A percentile compares a stretch with the other conserved stretches of the same genome.
These are phyloP conservation scores for Romanomermis culicivorax DNA, from an alignment of 2,888 invertebrate species.

Conservation along the genomic window DNA sequence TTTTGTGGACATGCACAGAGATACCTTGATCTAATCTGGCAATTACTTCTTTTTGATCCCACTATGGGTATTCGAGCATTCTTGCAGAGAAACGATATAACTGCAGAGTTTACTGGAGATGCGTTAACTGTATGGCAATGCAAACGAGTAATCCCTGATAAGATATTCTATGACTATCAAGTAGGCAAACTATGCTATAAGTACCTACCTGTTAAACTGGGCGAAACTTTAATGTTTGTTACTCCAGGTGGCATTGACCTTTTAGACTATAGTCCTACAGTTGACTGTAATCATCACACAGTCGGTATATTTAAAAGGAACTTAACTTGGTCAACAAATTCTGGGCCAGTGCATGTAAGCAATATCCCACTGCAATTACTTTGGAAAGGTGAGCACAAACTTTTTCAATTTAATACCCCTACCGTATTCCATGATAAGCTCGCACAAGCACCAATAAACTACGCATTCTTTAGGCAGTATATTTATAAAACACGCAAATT, in stretches of 20 bases:
- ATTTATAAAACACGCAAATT: background rate
- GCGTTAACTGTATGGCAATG: background rate
- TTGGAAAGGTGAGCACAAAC: background rate
- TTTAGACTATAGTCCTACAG: background rate
- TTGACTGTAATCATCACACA: background rate
- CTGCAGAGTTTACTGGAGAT: background rate
- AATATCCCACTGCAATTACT: background rate
- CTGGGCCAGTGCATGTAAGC: background rate
- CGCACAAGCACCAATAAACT: background rate
- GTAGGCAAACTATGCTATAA: background rate
- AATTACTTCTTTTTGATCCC: background rate
- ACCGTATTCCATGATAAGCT: background rate
- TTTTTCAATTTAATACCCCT: background rate
- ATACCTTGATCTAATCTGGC: background rate
- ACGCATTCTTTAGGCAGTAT: background rate
- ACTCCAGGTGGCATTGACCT: background rate
- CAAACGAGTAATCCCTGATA: background rate
- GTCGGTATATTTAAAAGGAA: background rate
- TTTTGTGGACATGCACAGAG: background rate
- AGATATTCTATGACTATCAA: background rate
- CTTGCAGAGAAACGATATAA: background rate
- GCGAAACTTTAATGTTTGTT: background rate
- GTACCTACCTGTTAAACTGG: background rate
- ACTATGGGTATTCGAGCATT: constrained; percentile 1
- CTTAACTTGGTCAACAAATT: background rate